Evolutionary conservation across 1,140 invertebrate species (phyloP).

Genomic region (Bradysia coprophila): DNA sequence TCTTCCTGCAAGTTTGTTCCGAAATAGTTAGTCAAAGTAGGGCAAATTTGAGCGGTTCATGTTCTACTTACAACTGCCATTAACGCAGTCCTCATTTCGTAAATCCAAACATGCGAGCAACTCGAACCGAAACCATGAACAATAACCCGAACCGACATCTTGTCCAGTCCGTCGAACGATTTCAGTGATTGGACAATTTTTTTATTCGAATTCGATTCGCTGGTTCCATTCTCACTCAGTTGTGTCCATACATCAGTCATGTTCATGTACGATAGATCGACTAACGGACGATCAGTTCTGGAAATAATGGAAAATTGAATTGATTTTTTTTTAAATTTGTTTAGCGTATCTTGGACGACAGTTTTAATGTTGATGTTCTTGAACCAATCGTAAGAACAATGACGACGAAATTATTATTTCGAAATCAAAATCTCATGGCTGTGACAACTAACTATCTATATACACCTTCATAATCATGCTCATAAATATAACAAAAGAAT

Average conservation of each 20-base stretch:
- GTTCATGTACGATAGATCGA: constrained; percentile 46
- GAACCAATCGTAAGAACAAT: too few relatives aligned
- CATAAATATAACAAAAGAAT: too few relatives aligned
- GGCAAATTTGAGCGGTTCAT: too few relatives aligned
- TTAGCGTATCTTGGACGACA: too few relatives aligned
- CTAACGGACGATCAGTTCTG: constrained; percentile 37
- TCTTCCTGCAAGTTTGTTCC: constrained; percentile 63
- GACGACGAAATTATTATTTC: too few relatives aligned
- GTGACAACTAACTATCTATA: too few relatives aligned
- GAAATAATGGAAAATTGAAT: constrained; percentile 3
- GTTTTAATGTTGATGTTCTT: too few relatives aligned
- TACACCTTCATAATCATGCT: too few relatives aligned
- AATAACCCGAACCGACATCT: constrained; percentile 65
- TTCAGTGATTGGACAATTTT: constrained; percentile 8
- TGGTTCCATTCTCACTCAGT: constrained; percentile 27
- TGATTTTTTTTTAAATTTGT: too few relatives aligned
- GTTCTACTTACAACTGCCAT: constrained; percentile 53
- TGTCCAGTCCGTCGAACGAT: constrained; percentile 19
- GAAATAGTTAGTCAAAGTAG: constrained; percentile 1
- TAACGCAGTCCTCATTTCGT: constrained; percentile 77
- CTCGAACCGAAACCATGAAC: constrained; percentile 89
- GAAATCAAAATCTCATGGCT: too few relatives aligned
- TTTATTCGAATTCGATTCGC: neutral
- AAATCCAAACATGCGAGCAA: constrained; percentile 79
- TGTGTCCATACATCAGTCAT: constrained; percentile 40